These are phyloP conservation scores for Apodemia duryi DNA, from an alignment of 2,888 invertebrate species.

Conservation along the genomic window DNA sequence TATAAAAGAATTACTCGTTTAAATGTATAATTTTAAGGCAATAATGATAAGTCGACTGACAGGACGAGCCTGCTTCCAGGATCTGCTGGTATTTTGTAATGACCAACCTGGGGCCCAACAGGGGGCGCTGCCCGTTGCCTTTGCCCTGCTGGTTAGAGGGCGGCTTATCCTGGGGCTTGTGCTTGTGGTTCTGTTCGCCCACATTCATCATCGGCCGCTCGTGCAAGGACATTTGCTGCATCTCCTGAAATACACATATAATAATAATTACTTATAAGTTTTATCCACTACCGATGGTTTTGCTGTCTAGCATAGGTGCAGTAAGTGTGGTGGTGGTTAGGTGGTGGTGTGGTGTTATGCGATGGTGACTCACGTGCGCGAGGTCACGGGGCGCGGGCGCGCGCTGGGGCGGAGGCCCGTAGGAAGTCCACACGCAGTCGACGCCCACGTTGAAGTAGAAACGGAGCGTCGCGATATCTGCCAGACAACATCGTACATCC, in stretches of 20 bases:
- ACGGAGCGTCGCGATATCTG: conserved; percentile 80
- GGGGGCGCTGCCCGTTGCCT: conserved; percentile 55
- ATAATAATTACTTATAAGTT: too few relatives aligned
- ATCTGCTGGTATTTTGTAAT: too few relatives aligned
- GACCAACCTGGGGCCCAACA: conserved; percentile 47
- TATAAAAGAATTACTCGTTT: too few relatives aligned
- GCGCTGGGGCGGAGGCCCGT: conserved; percentile 53
- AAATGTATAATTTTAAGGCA: too few relatives aligned
- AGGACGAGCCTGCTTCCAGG: too few relatives aligned
- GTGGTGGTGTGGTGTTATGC: too few relatives aligned
- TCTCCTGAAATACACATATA: conserved; percentile 44
- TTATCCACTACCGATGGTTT: too few relatives aligned
- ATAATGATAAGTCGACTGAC: too few relatives aligned
- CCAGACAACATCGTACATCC: not conserved
- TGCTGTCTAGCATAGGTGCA: too few relatives aligned
- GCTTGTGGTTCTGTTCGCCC: conserved; percentile 43
- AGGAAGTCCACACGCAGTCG: conserved; percentile 73
- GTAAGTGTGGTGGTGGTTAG: too few relatives aligned
- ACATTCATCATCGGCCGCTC: conserved; percentile 44
- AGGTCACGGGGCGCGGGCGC: conserved; percentile 53
- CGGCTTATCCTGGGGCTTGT: conserved; percentile 51
- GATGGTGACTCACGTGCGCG: conserved; percentile 36
- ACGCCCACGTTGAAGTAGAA: conserved; percentile 85
- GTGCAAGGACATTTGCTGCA: conserved; percentile 57
- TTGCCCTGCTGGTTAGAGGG: conserved; percentile 42